These are phyloP conservation scores for Apostichopus californicus DNA, from an alignment of 35 echinoderm and acorn worm species.

Conservation along the genomic window DNA sequence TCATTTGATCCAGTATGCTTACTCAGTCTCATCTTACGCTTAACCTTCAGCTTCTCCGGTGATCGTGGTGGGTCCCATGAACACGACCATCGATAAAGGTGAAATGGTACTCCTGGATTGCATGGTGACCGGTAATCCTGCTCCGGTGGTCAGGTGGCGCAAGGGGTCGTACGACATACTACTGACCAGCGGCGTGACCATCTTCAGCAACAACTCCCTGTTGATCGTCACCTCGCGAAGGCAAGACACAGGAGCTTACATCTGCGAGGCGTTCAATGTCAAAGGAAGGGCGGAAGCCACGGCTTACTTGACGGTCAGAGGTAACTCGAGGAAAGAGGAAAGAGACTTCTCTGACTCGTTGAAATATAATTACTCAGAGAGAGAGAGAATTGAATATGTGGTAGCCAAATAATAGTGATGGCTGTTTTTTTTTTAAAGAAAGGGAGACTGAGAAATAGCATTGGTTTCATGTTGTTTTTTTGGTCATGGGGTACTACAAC, in stretches of 20 bases:
- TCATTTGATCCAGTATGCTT: no score
- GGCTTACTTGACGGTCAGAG: constrained; percentile 68
- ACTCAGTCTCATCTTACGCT: no score
- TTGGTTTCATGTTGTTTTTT: no score
- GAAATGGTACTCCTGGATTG: constrained; percentile 67
- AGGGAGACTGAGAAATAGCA: no score
- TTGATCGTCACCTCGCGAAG: constrained; percentile 70
- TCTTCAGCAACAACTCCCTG: constrained; percentile 85
- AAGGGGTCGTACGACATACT: constrained; percentile 49
- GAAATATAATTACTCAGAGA: no score
- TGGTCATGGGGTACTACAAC: no score
- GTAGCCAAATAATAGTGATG: no score
- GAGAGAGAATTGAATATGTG: no score
- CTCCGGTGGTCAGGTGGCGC: constrained; percentile 70
- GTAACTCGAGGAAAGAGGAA: constrained; percentile 20
- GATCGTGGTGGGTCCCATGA: not conserved
- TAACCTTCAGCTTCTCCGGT: constrained; percentile 42
- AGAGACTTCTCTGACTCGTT: no score
- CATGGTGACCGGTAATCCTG: constrained; percentile 66
- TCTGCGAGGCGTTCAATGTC: constrained; percentile 71
- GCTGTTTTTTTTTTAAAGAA: no score
- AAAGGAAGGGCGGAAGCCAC: constrained; percentile 25
- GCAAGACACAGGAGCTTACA: constrained; percentile 67
- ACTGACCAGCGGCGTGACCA: constrained; percentile 32
- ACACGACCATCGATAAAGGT: constrained; percentile 64